Percentiles rank a stretch among this genome's conserved stretches.
Evolutionary conservation across 2,113 vertebrate genomes (phyloP).

Genomic region (Onychorhynchus coronatus): DNA sequence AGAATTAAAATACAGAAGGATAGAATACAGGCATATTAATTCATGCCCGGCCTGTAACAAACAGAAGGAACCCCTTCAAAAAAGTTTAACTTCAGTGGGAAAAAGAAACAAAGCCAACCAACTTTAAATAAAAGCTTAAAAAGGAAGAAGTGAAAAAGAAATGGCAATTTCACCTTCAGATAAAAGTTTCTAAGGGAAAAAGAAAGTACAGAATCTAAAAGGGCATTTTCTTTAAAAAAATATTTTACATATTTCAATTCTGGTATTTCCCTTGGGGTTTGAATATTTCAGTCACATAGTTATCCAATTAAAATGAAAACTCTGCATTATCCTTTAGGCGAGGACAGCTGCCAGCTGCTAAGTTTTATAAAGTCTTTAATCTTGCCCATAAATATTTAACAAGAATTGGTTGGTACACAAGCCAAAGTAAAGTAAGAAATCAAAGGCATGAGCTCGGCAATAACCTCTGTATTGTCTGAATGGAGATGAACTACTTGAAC

Average conservation of each 20-base stretch:
- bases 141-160: background rate
- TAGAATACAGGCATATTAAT: background rate
- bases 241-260: constrained; percentile 72
- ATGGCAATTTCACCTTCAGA: constrained; percentile 42
- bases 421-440: constrained; percentile 75
- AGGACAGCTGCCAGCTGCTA: constrained; percentile 79
- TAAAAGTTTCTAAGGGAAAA: constrained; percentile 52
- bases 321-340: constrained; percentile 75
- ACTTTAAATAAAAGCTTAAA: background rate
- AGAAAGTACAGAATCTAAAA: constrained; percentile 45
- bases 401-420: constrained; percentile 79
- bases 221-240: constrained; percentile 63
- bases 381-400: constrained; percentile 83
- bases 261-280: constrained; percentile 68
- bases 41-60: background rate
- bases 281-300: constrained; percentile 76
- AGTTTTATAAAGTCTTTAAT: constrained; percentile 83
- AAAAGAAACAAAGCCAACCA: background rate
- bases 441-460: constrained; percentile 64
- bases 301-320: constrained; percentile 81
- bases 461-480: constrained; percentile 63
- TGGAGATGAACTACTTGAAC: constrained; percentile 25
- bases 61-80: background rate
- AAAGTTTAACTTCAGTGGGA: background rate
- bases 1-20: background rate